A percentile compares a stretch with the other conserved stretches of the same genome.
phyloP scores from a whole-genome alignment of 2,888 invertebrate species.

The Phaedon cochleariae region DNA sequence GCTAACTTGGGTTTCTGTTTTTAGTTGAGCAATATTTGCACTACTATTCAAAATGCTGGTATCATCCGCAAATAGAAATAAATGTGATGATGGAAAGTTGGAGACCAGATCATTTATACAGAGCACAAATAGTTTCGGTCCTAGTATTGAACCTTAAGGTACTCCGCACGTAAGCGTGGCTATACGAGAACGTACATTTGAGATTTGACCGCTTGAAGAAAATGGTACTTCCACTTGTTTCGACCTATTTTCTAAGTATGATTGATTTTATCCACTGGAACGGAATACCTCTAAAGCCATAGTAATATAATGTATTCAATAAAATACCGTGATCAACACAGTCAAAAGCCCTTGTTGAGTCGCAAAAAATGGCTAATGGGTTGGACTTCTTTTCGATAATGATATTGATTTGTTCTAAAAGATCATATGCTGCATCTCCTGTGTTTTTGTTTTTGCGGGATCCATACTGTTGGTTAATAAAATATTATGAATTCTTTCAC shows the following conservation, averaged over 20 bases:
- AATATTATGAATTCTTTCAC: neutral
- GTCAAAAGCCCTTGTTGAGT: neutral
- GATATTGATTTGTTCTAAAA: neutral
- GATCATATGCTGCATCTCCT: neutral
- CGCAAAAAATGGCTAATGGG: neutral
- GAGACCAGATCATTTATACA: neutral
- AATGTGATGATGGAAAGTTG: neutral
- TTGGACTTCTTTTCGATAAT: neutral
- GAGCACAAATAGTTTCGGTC: neutral
- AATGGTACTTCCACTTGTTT: neutral
- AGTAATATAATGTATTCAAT: neutral
- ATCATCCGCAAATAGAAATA: neutral
- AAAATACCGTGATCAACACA: neutral
- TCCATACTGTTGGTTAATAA: neutral
- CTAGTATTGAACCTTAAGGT: neutral
- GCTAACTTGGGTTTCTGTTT: neutral
- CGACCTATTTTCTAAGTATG: neutral
- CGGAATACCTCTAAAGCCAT: neutral
- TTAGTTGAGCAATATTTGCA: neutral
- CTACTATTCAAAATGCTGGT: neutral
- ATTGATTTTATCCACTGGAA: neutral
- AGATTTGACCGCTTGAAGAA: neutral
- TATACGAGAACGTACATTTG: neutral
- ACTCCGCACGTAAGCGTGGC: neutral
- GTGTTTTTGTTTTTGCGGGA: neutral